phyloP scores from a whole-genome alignment of 2,113 vertebrate genomes.

The Cyanistes caeruleus region DNA sequence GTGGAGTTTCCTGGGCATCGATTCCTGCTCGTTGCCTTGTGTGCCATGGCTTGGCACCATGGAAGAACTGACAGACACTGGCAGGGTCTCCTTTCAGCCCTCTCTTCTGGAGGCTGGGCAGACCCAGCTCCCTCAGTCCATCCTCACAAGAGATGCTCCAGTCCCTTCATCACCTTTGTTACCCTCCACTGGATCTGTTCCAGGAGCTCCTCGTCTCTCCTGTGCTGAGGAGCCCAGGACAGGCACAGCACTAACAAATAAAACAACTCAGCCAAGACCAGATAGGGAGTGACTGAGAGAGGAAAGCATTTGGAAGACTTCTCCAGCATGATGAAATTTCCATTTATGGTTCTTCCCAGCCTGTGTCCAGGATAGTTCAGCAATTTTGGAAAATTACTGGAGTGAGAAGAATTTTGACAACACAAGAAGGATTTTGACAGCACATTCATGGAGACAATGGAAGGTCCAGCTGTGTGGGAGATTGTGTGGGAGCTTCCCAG shows the following conservation, averaged over 20 bases:
- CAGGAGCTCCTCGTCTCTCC: neutral
- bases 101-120: neutral
- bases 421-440: neutral
- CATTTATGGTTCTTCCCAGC: neutral
- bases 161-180: neutral
- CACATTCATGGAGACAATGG: neutral
- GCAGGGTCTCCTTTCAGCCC: neutral
- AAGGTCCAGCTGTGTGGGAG: neutral
- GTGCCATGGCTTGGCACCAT: neutral
- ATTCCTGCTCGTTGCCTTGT: accelerated
- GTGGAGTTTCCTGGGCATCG: neutral
- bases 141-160: neutral
- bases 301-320: neutral
- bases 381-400: neutral
- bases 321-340: neutral
- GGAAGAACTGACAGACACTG: accelerated
- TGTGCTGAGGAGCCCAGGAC: neutral
- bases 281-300: neutral
- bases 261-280: neutral
- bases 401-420: neutral
- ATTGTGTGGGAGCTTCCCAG: neutral
- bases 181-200: neutral
- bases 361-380: neutral
- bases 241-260: neutral
- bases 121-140: neutral